These are phyloP conservation scores for Pholis gunnellus DNA, from an alignment of 2,113 vertebrate species.

Conservation along the genomic window DNA sequence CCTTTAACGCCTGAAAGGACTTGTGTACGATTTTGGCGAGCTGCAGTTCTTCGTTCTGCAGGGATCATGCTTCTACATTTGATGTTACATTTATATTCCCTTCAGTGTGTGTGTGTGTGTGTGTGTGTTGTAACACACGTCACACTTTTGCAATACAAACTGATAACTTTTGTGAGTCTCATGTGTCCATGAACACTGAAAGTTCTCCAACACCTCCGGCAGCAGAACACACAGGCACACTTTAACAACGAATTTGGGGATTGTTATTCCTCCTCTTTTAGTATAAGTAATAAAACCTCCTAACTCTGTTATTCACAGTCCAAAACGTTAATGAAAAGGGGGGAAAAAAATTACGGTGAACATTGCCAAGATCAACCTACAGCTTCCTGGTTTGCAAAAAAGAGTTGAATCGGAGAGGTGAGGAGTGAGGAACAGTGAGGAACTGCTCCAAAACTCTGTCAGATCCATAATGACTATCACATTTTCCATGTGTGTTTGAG, in stretches of 20 bases:
- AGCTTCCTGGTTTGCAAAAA: constrained; percentile 90
- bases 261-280: constrained; percentile 85
- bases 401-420: constrained; percentile 80
- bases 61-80: not conserved
- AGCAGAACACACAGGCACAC: constrained; percentile 70
- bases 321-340: constrained; percentile 87
- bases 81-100: constrained; percentile 23
- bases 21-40: constrained; percentile 39
- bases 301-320: constrained; percentile 87
- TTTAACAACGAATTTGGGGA: constrained; percentile 90
- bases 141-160: constrained; percentile 40
- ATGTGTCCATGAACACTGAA: constrained; percentile 20
- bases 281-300: constrained; percentile 85
- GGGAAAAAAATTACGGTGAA: constrained; percentile 75
- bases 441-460: constrained; percentile 83
- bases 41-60: constrained; percentile 45
- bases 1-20: constrained; percentile 41
- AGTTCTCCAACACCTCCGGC: constrained; percentile 59
- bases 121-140: constrained; percentile 38
- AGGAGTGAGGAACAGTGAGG: constrained; percentile 53
- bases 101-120: constrained; percentile 9
- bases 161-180: constrained; percentile 41
- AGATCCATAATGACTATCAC: constrained; percentile 87
- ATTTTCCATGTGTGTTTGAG: constrained; percentile 80
- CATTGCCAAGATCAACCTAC: constrained; percentile 92